Evolutionary conservation across 2,113 vertebrate species (phyloP), one percentile per base, ranked within the genome.

Genomic region (Festucalex cinctus): DNA sequence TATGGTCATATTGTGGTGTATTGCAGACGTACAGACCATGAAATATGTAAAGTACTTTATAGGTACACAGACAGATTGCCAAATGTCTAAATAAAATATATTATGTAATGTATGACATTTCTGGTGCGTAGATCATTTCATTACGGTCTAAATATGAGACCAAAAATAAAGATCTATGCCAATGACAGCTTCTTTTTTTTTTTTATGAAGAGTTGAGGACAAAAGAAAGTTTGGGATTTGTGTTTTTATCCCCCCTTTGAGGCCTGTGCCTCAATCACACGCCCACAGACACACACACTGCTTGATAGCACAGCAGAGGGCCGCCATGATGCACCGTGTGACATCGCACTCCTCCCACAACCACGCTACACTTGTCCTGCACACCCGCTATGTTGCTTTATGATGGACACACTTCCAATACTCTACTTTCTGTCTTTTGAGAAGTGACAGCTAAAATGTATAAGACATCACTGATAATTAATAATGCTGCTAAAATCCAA

Each of bases 221-320:
- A 28, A 26, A 56, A 57, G 3, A 57, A 17, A 7, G 32, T 57
- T 5, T 6, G 32, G 39, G 39, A 10, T 41, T 41, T 9, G 12
- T 44, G 13, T 58, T 8, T 36, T 35, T 35, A n/a, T n/a, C n/a
- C n/a, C n/a, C n/a, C 9, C 35, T 58, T 49, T 49, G 14, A 36
- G 17, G 17, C 36, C 19, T 36, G 57, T 59, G 9, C 80, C 51
- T 78, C 54, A 73, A 70, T 71, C 57, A 69, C 44, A 6, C 59
- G 14, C 41, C 20, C 66, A 49, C 61, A 60, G n/a, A 28, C 68
- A 67, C 65, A 73, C 39, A 24, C 64, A 48, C 53, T 7, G 54
- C 69, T 46, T 46, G 1, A 46, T 19, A 19, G 22, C 10, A 17
- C 26, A 57, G 24, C 53, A 56, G 26, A 24, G 53, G 53, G 26